A percentile compares a stretch with the other conserved stretches of the same genome.
phyloP scores from a whole-genome alignment of 2,797 vertebrate genomes.

The Trichosurus vulpecula region DNA sequence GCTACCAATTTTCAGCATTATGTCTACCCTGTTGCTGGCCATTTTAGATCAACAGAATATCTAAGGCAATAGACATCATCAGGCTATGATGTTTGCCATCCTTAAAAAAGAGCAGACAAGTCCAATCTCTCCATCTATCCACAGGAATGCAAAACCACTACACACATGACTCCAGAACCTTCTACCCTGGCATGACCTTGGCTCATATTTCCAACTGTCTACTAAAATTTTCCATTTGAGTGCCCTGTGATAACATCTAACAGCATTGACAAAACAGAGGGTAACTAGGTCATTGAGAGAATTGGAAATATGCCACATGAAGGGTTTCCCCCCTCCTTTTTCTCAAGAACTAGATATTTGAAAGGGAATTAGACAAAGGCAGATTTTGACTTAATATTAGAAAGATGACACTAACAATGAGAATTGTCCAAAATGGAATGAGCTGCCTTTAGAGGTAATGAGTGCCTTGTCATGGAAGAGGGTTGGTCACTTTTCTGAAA shows the following conservation, averaged over 20 bases:
- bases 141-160: background rate
- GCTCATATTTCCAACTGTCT: background rate
- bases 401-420: background rate
- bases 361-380: background rate
- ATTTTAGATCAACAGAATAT: background rate
- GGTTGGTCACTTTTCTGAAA: background rate
- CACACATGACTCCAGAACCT: background rate
- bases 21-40: background rate
- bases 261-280: background rate
- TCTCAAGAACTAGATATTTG: background rate
- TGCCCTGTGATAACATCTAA: background rate
- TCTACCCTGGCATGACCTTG: background rate
- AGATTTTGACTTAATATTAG: background rate
- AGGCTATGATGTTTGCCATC: background rate
- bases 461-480: background rate
- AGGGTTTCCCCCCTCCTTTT: background rate
- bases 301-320: background rate
- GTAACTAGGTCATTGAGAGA: background rate
- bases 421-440: background rate
- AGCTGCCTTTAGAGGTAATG: background rate
- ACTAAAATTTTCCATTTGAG: background rate
- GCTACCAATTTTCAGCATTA: background rate
- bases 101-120: background rate
- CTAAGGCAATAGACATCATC: background rate
- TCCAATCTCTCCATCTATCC: background rate